Base-by-base conservation (phyloP, 2,888 invertebrate genomes). In the Omphaloscelis lunosa region DNA sequence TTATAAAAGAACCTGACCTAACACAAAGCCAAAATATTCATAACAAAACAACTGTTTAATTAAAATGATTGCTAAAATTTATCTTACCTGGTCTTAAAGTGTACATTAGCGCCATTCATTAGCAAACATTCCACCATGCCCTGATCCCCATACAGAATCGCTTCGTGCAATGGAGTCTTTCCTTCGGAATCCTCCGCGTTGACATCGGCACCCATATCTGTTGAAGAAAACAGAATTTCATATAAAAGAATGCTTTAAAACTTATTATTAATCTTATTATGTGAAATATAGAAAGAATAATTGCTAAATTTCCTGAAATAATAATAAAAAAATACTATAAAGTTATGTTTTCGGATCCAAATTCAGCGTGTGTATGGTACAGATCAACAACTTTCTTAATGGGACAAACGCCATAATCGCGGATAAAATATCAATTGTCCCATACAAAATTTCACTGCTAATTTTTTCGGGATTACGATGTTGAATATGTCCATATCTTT, bases 101-200 rank as follows among this genome's bases (percentile, higher is more conserved):
- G 99, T 6, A 99, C 98, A 71, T 98, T 98, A 0, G 98, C 98
- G 0, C 99, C 99, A 89, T 98, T 97, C 72, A 97, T 97, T 45
- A 99, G 95, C 51, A 99, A 95, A 92, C 97, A 98, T 83, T 98
- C 97, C 0, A 99, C 98, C 1, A 98, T 97, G 0, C 97, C 0
- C 97, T 85, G 78, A 78, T 98, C 97, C 0, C 98, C 98, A 84
- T 98, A 97, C 69, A 97, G 95, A 56, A 98, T 98, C 0, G 99
- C 99, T 75, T 98, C 97, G 90, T 99, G 99, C 0, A 99, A 95
- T 0, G 98, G 98, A 0, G 98, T 98, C 78, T 98, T 97, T 48
- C 97, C 97, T 92, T 98, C 98, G 39, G 98, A 97, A 92, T 98
- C 98, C 6, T 97, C 96, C 0, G 97, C 97, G 12, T 98, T 98